Evolutionary conservation across 2,113 vertebrate genomes (phyloP), one percentile per base, ranked within the genome.

Genomic region (Melanotaenia duboulayi): DNA sequence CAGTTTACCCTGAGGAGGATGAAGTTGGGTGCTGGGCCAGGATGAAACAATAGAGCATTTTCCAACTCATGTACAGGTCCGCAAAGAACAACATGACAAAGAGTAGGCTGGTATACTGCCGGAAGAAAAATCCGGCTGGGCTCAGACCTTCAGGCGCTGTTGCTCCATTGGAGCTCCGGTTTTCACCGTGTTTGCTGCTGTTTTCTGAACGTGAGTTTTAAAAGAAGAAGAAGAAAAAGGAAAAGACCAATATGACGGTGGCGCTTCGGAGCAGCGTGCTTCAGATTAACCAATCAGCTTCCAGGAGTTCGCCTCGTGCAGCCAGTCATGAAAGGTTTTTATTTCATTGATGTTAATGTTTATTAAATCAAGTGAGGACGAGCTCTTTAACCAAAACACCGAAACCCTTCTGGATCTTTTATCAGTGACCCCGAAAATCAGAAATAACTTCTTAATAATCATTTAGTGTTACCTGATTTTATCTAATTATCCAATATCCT

Each of bases 1-100:
- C 93, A 93, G 94, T 96, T 96, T 96, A 96, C 95, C 95, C 95
- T 92, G 93, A 93, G 93, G 94, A 70, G 74, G 79, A 75, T 79
- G 89, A 87, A 65, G 84, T 78, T 64, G 80, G 79, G 65, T 49
- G 62, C 85, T 44, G 84, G 76, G 76, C 87, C 82, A 83, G 57
- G 52, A 49, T 57, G 57, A 82, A 85, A 89, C 80, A 87, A 85
- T 78, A 75, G 75, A 49, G 60, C 68, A 48, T 65, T 83, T 87
- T 87, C 86, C 80, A 84, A 87, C 84, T 86, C 82, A 84, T 71
- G 44, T 68, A 62, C 55, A 68, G 28, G 55, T 63, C 72, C 79
- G 61, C 5, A 20, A 6, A 11, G 40, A 59, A 52, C 69, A n/a
- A 59, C 73, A 80, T 19, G 37, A 49, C 35, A 23, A 63, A 71